Base-by-base conservation (phyloP, 2,113 vertebrate genomes). In the Taxidea taxus region DNA sequence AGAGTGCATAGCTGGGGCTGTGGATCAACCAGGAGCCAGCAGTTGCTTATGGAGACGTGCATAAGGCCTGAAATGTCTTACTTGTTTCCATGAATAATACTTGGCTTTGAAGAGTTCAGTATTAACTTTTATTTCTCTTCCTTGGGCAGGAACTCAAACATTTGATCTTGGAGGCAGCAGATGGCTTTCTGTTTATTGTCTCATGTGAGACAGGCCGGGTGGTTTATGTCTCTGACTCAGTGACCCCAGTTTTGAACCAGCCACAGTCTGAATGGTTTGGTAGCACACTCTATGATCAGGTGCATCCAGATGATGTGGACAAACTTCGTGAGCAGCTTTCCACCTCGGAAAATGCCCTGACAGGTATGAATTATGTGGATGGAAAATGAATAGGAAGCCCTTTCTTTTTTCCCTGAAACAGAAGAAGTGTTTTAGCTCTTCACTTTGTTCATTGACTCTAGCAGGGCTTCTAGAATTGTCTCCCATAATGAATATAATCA, bases 251-350 rank as follows among this genome's bases (percentile, higher is more conserved):
- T 83, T 99, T 99, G 93, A 99, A 99, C 98, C 99, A 99, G 94
- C 98, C 99, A 0, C 99, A 99, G 98, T 99, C 99, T 0, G 99
- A 99, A 25, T 99, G 99, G 99, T 99, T 99, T 0, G 99, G 99
- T 92, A 99, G 99, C 91, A 99, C 99, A 1, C 97, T 99, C 0
- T 99, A 99, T 0, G 99, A 99, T 80, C 99, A 99, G 98, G 99
- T 99, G 64, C 99, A 99, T 97, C 99, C 99, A 0, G 99, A 99
- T 0, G 99, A 99, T 20, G 99, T 99, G 93, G 99, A 99, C 95
- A 99, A 99, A 97, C 99, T 99, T 74, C 97, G 99, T 85, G 99
- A 99, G 97, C 99, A 99, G 98, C 99, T 99, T 72, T 99, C 99
- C 58, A 99, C 99, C 0, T 99, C 99, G 0, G 99, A 99, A 98